Conservation (phyloP, 2,113 vertebrate genomes). For the Festucalex cinctus region DNA sequence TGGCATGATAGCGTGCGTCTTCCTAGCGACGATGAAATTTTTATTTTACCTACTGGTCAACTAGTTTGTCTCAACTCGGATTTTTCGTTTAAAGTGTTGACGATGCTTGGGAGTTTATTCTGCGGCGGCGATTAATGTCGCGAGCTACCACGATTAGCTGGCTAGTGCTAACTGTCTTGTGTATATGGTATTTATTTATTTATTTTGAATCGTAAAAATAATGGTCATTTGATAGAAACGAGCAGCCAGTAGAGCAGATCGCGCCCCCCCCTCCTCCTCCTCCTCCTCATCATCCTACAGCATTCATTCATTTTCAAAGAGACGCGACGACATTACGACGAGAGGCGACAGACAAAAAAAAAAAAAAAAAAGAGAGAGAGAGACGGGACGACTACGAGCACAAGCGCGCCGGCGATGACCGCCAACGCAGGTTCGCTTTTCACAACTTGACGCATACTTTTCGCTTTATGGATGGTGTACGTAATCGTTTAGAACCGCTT, state of each 20-base stretch:
- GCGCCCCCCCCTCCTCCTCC: background rate
- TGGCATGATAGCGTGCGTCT: background rate
- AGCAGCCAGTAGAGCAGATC: background rate
- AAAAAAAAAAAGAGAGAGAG: too few species aligned
- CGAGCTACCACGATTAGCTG: background rate
- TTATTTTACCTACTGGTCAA: background rate
- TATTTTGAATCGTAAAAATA: background rate
- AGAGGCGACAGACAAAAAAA: constrained; percentile 12
- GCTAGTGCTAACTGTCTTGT: background rate
- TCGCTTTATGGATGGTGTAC: background rate
- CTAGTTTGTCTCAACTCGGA: too few species aligned
- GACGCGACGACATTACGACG: constrained; percentile 43
- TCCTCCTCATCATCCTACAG: background rate
- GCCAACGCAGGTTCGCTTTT: constrained; percentile 48
- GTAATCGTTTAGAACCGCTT: background rate
- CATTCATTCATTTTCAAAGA: constrained; percentile 9
- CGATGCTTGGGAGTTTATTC: background rate
- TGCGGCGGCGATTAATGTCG: background rate
- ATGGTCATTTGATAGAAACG: background rate
- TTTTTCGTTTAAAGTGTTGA: background rate
- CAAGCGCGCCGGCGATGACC: constrained; percentile 39
- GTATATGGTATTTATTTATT: too few species aligned
- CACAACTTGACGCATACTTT: background rate
- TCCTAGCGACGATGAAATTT: background rate
- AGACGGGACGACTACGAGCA: constrained; percentile 15